Conservation (phyloP, 2,113 vertebrate species). For the Chloroceryle aenea region DNA sequence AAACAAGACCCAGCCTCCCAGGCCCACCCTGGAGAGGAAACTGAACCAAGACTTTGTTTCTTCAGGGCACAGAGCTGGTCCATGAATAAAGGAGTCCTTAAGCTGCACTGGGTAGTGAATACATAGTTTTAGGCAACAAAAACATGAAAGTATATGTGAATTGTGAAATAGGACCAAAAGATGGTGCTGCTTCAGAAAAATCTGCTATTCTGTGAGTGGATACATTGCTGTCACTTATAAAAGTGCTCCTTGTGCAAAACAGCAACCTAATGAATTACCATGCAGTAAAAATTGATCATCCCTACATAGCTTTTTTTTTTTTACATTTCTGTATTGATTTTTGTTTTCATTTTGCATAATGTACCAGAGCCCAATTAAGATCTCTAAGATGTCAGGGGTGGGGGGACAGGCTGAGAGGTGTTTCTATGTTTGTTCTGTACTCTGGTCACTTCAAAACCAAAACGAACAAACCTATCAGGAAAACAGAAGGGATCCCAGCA, state of each 20-base stretch:
- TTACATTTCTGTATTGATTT: not conserved
- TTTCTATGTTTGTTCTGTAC: not conserved
- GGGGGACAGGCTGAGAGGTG: not conserved
- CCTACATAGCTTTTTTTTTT: not conserved
- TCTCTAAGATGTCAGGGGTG: accelerated
- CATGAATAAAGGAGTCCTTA: not conserved
- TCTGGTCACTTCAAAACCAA: not conserved
- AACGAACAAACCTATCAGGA: not conserved
- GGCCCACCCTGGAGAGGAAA: not conserved
- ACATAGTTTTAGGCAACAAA: not conserved
- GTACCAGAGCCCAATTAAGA: not conserved
- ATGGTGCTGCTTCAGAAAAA: not conserved
- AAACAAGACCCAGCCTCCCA: not conserved
- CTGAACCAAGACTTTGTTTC: not conserved
- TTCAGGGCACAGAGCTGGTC: not conserved
- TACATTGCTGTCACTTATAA: not conserved
- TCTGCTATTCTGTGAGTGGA: not conserved
- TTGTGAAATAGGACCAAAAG: not conserved
- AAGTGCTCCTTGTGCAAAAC: not conserved
- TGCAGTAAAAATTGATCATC: not conserved
- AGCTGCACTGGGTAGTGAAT: not conserved
- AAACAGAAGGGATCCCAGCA: not conserved
- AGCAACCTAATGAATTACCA: not conserved
- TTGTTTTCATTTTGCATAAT: not conserved
- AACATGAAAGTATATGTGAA: not conserved